Base-by-base conservation (phyloP, 1,140 invertebrate species). In the Drosophila saltans region DNA sequence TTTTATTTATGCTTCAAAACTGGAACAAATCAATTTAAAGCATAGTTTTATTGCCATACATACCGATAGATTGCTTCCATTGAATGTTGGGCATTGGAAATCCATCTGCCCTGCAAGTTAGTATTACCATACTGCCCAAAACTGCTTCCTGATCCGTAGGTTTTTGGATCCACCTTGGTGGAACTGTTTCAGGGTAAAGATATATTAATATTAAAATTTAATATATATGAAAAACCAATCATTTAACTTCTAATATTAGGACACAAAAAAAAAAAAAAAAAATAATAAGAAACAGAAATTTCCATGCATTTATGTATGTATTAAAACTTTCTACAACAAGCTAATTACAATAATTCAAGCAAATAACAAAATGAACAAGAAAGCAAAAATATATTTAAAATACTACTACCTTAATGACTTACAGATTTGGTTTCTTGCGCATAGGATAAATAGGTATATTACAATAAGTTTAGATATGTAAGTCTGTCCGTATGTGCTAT, bases 151-250 rank as follows among this genome's bases (percentile, higher is more conserved):
- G 93, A 92, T 97, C 96, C 81, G 95, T 94, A 2, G 96, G 96
- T 80, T 97, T 96, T 69, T 94, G 93, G 21, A 95, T 93, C 97
- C 97, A 98, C 5, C 95, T 94, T 0, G 97, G 97, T 40, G 97
- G 96, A 59, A 98, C 97, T 96, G 40, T 62, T 43, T 28, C 1
- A 10, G 6, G 28, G 4, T 30, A 60, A 39, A 61, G 4, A 11
- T 61, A 26, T 26, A 21, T 61, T 41, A 61, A 16, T 6, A 55
- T 16, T 21, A 30, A 30, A 30, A 0, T 30, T 30, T 30, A 4
- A 16, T 16, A 16, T 16, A 16, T 16, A 16, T 16, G 16, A 16
- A 30, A 30, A 30, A 30, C 28, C 28, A 30, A 30, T 30, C 2
- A 30, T 30, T 2, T 30, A 30, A 30, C 2, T 30, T 30, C 4